These are phyloP conservation scores for Homalodisca vitripennis DNA, from an alignment of 1,140 invertebrate species.

Conservation along the genomic window DNA sequence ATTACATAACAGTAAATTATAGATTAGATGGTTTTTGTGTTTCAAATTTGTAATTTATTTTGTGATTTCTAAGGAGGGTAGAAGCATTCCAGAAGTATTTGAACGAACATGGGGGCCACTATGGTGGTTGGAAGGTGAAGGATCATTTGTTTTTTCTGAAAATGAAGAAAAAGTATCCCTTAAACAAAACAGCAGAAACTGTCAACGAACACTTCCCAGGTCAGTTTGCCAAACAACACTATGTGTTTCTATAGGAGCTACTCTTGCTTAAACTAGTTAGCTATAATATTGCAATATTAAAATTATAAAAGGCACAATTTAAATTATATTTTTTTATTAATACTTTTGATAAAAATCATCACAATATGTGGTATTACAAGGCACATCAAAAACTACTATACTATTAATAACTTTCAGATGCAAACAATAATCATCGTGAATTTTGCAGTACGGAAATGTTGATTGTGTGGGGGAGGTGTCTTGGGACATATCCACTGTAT, in stretches of 20 bases:
- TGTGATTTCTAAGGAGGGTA: background rate
- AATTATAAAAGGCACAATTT: too few relatives aligned
- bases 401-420: too few relatives aligned
- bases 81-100: conserved; percentile 13
- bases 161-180: background rate
- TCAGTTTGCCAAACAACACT: background rate
- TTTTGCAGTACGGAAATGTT: too few relatives aligned
- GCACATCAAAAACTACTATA: background rate
- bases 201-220: conserved; percentile 8
- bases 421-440: too few relatives aligned
- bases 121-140: conserved; percentile 13
- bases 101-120: background rate
- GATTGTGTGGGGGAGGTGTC: too few relatives aligned
- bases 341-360: background rate
- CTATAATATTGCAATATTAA: too few relatives aligned
- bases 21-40: too few relatives aligned
- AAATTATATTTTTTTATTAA: background rate
- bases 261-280: too few relatives aligned
- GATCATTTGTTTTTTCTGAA: conserved; percentile 10
- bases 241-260: background rate
- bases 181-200: conserved; percentile 9
- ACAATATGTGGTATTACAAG: background rate
- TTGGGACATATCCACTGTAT: too few relatives aligned
- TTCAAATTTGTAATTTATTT: background rate
- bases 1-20: too few relatives aligned